Evolutionary conservation across 2,797 vertebrate species (phyloP).

Genomic region (Alcedo quadribrachys): DNA sequence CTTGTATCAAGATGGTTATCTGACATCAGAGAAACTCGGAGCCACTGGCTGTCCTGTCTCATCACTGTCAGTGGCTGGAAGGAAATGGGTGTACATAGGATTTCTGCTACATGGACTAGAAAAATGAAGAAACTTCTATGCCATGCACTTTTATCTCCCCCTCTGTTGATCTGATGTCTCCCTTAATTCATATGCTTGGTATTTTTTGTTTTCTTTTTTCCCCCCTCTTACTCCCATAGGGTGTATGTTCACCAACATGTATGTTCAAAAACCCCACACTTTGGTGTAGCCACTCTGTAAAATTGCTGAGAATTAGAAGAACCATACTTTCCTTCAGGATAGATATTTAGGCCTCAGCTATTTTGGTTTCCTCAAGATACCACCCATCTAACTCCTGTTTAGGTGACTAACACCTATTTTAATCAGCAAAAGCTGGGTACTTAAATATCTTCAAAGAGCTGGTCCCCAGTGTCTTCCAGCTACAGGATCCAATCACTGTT

Average conservation of each 20-base stretch:
- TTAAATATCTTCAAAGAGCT: slow-evolving; percentile 37
- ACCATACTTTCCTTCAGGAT: not conserved
- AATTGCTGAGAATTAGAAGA: not conserved
- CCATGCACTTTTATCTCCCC: not conserved
- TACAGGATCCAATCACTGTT: slow-evolving; percentile 50
- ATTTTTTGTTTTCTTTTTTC: not conserved
- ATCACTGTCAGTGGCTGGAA: not conserved
- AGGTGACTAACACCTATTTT: slow-evolving; percentile 33
- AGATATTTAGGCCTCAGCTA: not conserved
- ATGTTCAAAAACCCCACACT: not conserved
- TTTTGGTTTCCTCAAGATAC: not conserved
- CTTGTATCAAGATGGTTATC: not conserved
- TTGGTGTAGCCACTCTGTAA: not conserved
- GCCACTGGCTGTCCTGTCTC: not conserved
- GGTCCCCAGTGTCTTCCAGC: slow-evolving; percentile 35
- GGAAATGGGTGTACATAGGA: not conserved
- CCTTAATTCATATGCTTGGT: not conserved
- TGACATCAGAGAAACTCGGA: not conserved
- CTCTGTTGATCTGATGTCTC: not conserved
- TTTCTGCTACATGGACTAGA: not conserved
- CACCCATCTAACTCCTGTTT: slow-evolving; percentile 15
- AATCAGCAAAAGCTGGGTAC: slow-evolving; percentile 43
- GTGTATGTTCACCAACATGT: not conserved
- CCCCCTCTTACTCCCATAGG: not conserved
- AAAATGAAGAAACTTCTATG: not conserved